Base-by-base conservation (phyloP, 2,888 invertebrate genomes). In the Trichopoda pennipes region DNA sequence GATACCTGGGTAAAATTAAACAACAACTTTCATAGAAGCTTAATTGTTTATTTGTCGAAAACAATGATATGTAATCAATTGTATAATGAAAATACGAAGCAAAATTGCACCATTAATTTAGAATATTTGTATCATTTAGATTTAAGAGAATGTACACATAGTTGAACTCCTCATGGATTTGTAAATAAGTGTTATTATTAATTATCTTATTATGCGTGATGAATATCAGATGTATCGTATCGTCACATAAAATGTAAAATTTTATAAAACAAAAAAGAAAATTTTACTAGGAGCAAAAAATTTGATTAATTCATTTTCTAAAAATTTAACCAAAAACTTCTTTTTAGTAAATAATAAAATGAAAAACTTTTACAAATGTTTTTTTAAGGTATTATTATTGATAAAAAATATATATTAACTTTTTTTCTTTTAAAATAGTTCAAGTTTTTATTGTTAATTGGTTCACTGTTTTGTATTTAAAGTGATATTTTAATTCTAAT, bases 91-190 rank as follows among this genome's bases (percentile, higher is more conserved):
- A 38, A 10, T 7, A 19, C 17, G 2, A 16, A 60, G 60, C 42
- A 61, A 58, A 7, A 68, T 42, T 60, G 69, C 53, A 78, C 81
- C 78, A 78, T 78, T 75, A 70, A 74, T 55, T 51, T 77, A n/a
- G 12, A 38, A 10, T 38, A 38, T 38, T 16, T 17, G 10, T 32
- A 73, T 10, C 10, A 53, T 3, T 14, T 53, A 76, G 60, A 53
- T 51, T 77, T 69, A 61, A 76, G 66, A 69, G 44, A 47, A 38
- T 19, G 10, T 14, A 63, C 60, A 63, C 55, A 73, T 21, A 72
- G 51, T 55, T 49, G 28, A 76, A 32, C 70, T 58, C 44, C 64
- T 68, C 32, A 64, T 47, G 35, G 49, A 58, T 56, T 77, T 81
- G 81, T 78, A 78, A 69, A 81, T 74, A 81, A 55, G 19, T 47